Percentiles rank a stretch among this genome's conserved stretches.
Conservation (phyloP, 64 coral and sea anemone species). For the Dendrophyllia cribrosa region DNA sequence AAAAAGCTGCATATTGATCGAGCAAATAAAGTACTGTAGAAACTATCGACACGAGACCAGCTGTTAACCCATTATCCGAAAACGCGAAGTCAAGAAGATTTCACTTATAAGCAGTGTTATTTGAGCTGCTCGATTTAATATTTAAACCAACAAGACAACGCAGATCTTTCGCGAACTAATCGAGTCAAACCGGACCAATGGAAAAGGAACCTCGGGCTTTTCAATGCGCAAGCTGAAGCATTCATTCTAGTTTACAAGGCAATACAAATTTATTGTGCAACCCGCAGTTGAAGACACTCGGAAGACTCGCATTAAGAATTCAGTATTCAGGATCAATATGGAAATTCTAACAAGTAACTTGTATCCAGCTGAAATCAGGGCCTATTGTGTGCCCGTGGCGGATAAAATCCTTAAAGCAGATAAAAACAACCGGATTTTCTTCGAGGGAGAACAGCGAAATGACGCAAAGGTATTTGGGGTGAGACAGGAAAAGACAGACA, state of each 20-base stretch:
- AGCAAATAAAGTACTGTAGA: not conserved
- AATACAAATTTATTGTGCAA: not conserved
- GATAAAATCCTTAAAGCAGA: not conserved
- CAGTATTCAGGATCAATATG: not conserved
- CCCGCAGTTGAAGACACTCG: not conserved
- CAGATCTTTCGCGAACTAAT: not conserved
- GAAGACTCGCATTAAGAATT: not conserved
- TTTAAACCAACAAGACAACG: not conserved
- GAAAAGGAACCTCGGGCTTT: not conserved
- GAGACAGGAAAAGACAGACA: constrained; percentile 26
- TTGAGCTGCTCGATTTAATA: not conserved
- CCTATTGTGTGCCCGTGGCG: not conserved
- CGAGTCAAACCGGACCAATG: not conserved
- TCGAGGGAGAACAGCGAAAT: not conserved
- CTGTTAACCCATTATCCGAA: not conserved
- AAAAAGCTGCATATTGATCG: not conserved
- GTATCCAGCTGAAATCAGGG: not conserved
- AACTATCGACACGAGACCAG: not conserved
- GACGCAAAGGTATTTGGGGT: not conserved
- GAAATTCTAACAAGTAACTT: not conserved
- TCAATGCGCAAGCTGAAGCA: not conserved
- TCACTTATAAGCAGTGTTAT: not conserved
- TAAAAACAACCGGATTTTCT: not conserved
- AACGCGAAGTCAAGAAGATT: not conserved
- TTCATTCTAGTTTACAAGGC: not conserved